These are phyloP conservation scores for Chaetura pelagica DNA, from an alignment of 2,113 vertebrate species.

Conservation along the genomic window DNA sequence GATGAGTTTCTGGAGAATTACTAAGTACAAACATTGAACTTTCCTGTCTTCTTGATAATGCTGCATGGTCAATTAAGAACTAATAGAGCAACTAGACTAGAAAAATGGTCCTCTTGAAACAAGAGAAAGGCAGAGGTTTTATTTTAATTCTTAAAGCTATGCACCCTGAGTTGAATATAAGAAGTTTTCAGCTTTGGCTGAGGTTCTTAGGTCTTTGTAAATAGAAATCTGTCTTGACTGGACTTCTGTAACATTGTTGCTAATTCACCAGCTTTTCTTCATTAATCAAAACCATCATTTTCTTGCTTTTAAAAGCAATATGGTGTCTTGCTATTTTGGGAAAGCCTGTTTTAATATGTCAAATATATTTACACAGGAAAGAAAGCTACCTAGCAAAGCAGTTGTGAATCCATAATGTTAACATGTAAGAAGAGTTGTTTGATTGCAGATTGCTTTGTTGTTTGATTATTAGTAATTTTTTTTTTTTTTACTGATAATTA, in stretches of 20 bases:
- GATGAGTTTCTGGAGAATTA: background rate
- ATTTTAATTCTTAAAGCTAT: background rate
- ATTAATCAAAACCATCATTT: background rate
- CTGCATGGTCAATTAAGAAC: background rate
- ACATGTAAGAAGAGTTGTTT: background rate
- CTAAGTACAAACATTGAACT: background rate
- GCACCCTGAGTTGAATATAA: background rate
- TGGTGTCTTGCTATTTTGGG: background rate
- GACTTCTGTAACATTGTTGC: background rate
- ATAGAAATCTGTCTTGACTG: background rate
- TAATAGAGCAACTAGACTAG: background rate
- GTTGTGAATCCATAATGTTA: background rate
- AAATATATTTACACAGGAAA: background rate
- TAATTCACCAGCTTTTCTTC: background rate
- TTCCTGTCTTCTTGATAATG: background rate
- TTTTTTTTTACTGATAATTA: background rate
- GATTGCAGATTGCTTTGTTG: background rate
- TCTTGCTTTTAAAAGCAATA: background rate
- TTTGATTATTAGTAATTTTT: background rate
- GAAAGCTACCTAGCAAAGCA: background rate
- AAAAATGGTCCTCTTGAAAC: background rate
- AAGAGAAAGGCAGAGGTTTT: background rate
- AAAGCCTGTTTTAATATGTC: background rate
- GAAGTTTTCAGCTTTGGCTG: background rate
- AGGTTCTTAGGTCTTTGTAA: background rate